Base-by-base conservation (phyloP, 53 echinoderm and acorn worm genomes). In the Pentamera pediparva region DNA sequence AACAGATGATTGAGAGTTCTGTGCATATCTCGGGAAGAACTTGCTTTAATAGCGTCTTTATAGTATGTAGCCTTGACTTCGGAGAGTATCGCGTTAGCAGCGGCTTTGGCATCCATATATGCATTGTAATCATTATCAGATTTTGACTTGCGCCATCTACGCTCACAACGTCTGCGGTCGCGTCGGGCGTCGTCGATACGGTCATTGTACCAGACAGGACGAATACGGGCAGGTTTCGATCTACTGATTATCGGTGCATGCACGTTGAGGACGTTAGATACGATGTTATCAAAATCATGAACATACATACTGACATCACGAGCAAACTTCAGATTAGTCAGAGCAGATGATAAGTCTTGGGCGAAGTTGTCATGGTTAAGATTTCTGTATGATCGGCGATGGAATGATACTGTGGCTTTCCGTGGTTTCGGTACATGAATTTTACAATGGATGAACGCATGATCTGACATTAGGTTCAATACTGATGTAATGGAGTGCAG, bases 121-220 rank as follows among this genome's bases (percentile, higher is more conserved):
- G 72, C 72, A 30, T 30, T 11, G 5, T 19, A 34, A 33, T 71
- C 30, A n/a, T 27, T 10, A 25, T 31, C 19, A 39, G 69, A 39
- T 71, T 33, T 71, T 9, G 53, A 71, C 73, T 73, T 73, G 6
- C 73, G 30, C 53, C 76, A 61, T 61, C 43, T 76, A 27, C 76
- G 61, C 43, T 76, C 76, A 20, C 41, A 39, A 13, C 47, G 61
- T 25, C 75, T 35, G 19, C 75, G 59, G 2, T 33, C 58, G 0
- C 59, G 59, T 56, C 75, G 34, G 20, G 59, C 57, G 5, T 43
- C 48, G 4, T 41, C 49, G 3, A 76, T 48, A 15, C 5, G 4
- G 32, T 32, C 31, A n/a, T 61, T 76, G 40, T 76, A 76, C 76
- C 61, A 61, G 15, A 13, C 43, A 4, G 47, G 59, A 24, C 56